Percentiles rank a stretch among this genome's conserved stretches.
Conservation (phyloP, 2,113 vertebrate genomes). For the Caloenas nicobarica region DNA sequence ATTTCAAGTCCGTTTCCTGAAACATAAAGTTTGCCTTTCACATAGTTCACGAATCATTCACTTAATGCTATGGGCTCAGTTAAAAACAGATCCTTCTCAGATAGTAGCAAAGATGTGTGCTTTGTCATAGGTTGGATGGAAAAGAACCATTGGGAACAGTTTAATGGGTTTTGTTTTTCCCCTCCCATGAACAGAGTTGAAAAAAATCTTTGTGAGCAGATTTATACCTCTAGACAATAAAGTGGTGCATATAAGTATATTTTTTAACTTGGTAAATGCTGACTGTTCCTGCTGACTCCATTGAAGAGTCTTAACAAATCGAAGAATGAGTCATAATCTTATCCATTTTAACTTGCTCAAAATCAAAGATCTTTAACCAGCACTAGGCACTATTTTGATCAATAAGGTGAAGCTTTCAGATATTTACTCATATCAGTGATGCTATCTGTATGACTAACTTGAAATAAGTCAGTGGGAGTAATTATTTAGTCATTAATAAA, state of each 20-base stretch:
- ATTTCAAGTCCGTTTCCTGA: background rate
- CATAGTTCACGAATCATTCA: background rate
- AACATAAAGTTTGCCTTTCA: background rate
- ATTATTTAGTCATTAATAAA: background rate
- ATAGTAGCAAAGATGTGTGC: background rate
- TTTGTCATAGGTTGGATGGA: background rate
- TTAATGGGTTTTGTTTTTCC: rapidly evolving
- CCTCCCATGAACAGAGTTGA: background rate
- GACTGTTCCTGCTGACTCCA: background rate
- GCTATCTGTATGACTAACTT: background rate
- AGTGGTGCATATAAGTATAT: rapidly evolving
- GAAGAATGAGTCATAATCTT: background rate
- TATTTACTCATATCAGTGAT: background rate
- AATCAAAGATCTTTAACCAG: background rate
- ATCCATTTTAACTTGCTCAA: background rate
- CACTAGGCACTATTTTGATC: background rate
- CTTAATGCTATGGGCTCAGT: rapidly evolving
- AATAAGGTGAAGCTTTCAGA: background rate
- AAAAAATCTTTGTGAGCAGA: background rate
- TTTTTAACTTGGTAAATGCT: background rate
- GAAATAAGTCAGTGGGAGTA: background rate
- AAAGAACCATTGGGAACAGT: background rate
- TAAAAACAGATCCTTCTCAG: background rate
- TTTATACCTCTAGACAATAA: background rate
- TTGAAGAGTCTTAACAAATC: background rate